Evolutionary conservation across 1,140 invertebrate species (phyloP).

Genomic region (Drosophila yakuba): DNA sequence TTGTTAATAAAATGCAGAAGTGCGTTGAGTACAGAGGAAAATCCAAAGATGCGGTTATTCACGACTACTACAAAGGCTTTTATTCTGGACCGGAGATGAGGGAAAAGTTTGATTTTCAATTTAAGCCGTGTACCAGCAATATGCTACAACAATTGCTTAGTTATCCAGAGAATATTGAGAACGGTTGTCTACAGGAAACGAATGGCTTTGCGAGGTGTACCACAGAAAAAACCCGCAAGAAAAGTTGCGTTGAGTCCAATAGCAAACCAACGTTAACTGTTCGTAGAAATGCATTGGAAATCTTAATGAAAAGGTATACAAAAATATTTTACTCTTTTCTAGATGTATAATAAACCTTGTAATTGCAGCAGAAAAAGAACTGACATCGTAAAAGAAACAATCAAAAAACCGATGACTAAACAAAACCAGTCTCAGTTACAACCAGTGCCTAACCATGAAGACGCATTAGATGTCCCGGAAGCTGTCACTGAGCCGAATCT

Average conservation of each 20-base stretch:
- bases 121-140: conserved; percentile 34
- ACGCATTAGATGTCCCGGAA: not conserved
- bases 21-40: conserved; percentile 6
- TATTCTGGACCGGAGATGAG: conserved; percentile 32
- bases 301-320: too few relatives aligned
- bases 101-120: conserved; percentile 5
- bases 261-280: not conserved
- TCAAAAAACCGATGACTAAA: not conserved
- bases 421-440: not conserved
- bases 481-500: not conserved
- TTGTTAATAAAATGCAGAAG: conserved; percentile 25
- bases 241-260: too few relatives aligned
- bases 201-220: not conserved
- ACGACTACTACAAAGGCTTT: conserved; percentile 30
- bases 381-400: not conserved
- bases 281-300: not conserved
- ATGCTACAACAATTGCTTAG: conserved; percentile 19
- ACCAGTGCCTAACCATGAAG: not conserved
- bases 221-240: not conserved
- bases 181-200: not conserved
- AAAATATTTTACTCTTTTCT: too few relatives aligned
- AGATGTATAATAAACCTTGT: too few relatives aligned
- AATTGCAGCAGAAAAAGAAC: too few relatives aligned
- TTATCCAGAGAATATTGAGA: not conserved
- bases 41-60: conserved; percentile 5